Conservation (phyloP, 1,140 invertebrate species). For the Drosophila sucinea region DNA sequence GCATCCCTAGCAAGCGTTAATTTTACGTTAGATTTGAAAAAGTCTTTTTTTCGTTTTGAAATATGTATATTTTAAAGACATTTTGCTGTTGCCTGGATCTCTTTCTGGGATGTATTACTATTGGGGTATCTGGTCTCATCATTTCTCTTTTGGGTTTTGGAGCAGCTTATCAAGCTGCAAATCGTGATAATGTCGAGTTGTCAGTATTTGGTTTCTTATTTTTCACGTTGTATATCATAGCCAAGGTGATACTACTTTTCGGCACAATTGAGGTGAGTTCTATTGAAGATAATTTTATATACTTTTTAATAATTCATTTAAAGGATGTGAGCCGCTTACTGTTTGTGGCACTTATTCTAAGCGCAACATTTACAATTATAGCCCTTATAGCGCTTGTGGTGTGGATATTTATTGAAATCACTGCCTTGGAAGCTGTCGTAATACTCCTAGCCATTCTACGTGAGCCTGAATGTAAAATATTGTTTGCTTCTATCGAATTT, state of each 20-base stretch:
- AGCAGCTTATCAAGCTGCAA: neutral
- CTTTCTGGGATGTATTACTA: conserved; percentile 26
- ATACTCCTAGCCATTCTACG: neutral
- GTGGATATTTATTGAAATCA: neutral
- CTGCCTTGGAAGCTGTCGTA: neutral
- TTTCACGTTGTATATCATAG: neutral
- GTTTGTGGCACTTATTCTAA: neutral
- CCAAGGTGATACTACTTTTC: conserved; percentile 11
- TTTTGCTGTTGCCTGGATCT: conserved; percentile 36
- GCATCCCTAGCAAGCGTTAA: neutral
- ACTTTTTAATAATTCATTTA: neutral
- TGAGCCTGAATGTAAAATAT: neutral
- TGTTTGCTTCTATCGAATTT: neutral
- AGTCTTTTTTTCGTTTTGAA: neutral
- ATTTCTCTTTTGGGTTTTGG: conserved; percentile 5
- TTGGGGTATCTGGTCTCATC: conserved; percentile 23
- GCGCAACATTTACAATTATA: neutral
- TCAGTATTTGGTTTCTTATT: conserved; percentile 8
- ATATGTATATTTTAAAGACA: conserved; percentile 17
- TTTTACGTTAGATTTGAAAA: neutral
- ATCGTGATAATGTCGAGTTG: neutral
- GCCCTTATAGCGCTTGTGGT: neutral
- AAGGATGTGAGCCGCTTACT: conserved; percentile 13
- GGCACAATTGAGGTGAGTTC: conserved; percentile 22
- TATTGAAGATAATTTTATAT: neutral